Percentiles rank a stretch among this genome's conserved stretches.
Evolutionary conservation across 2,113 vertebrate genomes (phyloP).

Genomic region (Corythoichthys haematopterus): DNA sequence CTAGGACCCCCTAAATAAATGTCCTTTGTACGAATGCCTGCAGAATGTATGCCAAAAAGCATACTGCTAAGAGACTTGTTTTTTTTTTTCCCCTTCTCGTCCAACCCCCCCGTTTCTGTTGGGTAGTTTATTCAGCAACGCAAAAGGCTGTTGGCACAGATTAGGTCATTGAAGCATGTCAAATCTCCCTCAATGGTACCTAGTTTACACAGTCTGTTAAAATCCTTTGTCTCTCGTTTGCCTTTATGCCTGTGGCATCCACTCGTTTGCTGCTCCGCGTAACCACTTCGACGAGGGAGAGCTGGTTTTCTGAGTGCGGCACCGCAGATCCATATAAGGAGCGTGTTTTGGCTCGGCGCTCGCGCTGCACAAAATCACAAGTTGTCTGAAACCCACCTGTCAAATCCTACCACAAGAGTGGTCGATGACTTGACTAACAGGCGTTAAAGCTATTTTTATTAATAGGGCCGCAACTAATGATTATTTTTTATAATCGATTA

Average conservation of each 20-base stretch:
- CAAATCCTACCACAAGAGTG: slow-evolving; percentile 32
- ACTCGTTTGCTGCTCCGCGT: slow-evolving; percentile 30
- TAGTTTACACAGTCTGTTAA: slow-evolving; percentile 20
- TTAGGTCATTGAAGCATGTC: slow-evolving; percentile 8
- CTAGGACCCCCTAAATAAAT: background rate
- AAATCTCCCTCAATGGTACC: slow-evolving; percentile 10
- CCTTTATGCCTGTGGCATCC: slow-evolving; percentile 25
- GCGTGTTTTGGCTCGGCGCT: slow-evolving; percentile 17
- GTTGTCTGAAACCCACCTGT: slow-evolving; percentile 59
- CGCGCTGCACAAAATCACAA: slow-evolving; percentile 59
- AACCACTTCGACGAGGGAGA: slow-evolving; percentile 30
- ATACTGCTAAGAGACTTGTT: background rate
- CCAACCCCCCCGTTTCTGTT: background rate
- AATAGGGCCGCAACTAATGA: too few species aligned
- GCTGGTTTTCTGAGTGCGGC: slow-evolving; percentile 16
- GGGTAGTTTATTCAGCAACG: slow-evolving; percentile 25
- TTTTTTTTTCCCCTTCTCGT: too few species aligned
- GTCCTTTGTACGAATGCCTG: background rate
- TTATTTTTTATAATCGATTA: too few species aligned
- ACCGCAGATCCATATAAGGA: slow-evolving; percentile 52
- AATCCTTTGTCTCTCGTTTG: slow-evolving; percentile 31
- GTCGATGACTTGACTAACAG: too few species aligned
- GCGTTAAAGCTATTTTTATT: too few species aligned
- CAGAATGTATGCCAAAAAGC: background rate
- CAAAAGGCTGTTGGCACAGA: slow-evolving; percentile 8